Evolutionary conservation across 2,888 invertebrate genomes (phyloP).

Genomic region (Lingula anatina): DNA sequence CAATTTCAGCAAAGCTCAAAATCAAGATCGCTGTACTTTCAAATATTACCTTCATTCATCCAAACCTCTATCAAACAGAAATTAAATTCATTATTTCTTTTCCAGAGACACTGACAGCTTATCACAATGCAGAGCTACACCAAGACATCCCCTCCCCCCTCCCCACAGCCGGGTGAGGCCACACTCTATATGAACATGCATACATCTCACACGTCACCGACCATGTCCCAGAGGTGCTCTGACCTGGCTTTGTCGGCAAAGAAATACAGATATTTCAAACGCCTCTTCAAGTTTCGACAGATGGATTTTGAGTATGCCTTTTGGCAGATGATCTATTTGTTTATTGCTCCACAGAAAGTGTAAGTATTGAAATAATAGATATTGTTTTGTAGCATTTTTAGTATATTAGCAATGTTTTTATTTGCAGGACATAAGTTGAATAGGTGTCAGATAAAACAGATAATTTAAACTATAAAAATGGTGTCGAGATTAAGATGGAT

Average conservation of each 20-base stretch:
- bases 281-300: slow-evolving; percentile 73
- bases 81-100: too few relatives aligned
- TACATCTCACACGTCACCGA: too few relatives aligned
- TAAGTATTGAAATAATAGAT: slow-evolving; percentile 26
- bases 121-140: too few relatives aligned
- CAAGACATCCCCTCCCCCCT: too few relatives aligned
- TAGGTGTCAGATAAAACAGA: not conserved
- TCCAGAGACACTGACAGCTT: too few relatives aligned
- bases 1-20: too few relatives aligned
- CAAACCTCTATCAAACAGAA: too few relatives aligned
- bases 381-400: not conserved
- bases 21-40: too few relatives aligned
- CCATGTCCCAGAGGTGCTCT: too few relatives aligned
- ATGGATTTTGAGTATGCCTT: slow-evolving; percentile 99
- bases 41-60: too few relatives aligned
- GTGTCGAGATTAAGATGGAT: not conserved
- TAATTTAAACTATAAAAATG: not conserved
- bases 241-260: slow-evolving; percentile 73
- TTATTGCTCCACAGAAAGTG: slow-evolving; percentile 91
- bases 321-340: slow-evolving; percentile 98
- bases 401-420: not conserved
- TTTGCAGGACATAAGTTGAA: not conserved
- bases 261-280: slow-evolving; percentile 61
- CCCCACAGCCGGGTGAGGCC: too few relatives aligned
- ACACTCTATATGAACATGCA: too few relatives aligned